phyloP scores from a whole-genome alignment of 1,140 invertebrate species.

The Spodoptera litura region DNA sequence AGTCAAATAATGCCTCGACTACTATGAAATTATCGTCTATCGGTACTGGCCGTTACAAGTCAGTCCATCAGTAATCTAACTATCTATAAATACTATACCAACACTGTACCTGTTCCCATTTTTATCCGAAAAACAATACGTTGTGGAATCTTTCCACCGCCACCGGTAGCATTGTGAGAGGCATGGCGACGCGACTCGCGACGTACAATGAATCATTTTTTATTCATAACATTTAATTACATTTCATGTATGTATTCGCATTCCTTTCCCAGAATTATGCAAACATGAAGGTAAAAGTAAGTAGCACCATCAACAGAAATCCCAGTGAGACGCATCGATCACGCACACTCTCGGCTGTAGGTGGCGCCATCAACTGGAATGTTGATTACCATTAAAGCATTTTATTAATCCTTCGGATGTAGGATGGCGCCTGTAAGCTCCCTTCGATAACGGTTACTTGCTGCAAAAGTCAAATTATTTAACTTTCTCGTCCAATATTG shows the following conservation, averaged over 20 bases:
- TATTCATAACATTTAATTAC: slow-evolving; percentile 29
- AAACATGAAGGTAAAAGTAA: slow-evolving; percentile 31
- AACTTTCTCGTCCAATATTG: slow-evolving; percentile 6
- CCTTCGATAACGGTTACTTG: slow-evolving; percentile 14
- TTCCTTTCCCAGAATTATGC: slow-evolving; percentile 16
- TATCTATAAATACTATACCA: too few relatives aligned
- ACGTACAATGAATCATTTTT: slow-evolving; percentile 13
- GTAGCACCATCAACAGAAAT: neutral
- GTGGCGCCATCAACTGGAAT: slow-evolving; percentile 37
- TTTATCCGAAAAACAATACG: slow-evolving; percentile 2
- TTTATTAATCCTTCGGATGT: slow-evolving; percentile 26
- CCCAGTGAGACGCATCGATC: slow-evolving; percentile 35
- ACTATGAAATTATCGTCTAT: too few relatives aligned
- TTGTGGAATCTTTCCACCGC: neutral
- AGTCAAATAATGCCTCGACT: too few relatives aligned
- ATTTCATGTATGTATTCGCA: slow-evolving; percentile 28
- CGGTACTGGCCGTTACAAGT: too few relatives aligned
- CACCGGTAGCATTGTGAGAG: neutral
- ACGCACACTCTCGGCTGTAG: slow-evolving; percentile 16
- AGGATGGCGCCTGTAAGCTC: slow-evolving; percentile 2
- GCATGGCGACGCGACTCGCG: neutral
- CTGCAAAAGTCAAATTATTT: neutral
- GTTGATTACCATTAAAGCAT: slow-evolving; percentile 36
- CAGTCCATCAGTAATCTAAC: too few relatives aligned
- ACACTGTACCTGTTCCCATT: neutral